Base-by-base conservation (phyloP, 2,888 invertebrate genomes). In the Athrips mouffetella region DNA sequence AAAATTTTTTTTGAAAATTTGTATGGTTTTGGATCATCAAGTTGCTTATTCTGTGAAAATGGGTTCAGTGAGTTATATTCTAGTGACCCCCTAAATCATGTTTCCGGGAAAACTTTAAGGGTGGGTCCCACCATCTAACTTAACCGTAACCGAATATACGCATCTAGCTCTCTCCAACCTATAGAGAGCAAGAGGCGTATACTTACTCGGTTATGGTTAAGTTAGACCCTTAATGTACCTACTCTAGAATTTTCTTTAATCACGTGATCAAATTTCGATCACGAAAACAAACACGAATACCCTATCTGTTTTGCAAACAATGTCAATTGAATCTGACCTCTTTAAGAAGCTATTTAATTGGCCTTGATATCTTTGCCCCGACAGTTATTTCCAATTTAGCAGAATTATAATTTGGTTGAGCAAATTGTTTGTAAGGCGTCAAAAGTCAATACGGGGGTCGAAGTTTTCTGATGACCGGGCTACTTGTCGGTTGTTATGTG, bases 321-420 rank as follows among this genome's bases (percentile, higher is more conserved):
- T 45, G 50, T 49, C 63, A 63, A 60, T 60, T 59, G 61, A 20
- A 4, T 8, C 10, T 25, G 57, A 61, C 58, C 58, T 50, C 50
- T 41, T 51, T 37, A 44, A n/a, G 35, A 40, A 30, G 23, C 18
- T n/a, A 29, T 25, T 18, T 5, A 25, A 5, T n/a, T 11, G 44
- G n/a, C 44, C 44, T 44, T 44, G 44, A 31, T 44, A 52, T 29
- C 31, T 13, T 11, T 6, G 21, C 31, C n/a, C 20, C 2, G 30
- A 13, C 44, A 7, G 16, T 44, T 31, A 29, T 44, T 44, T 31
- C 31, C 44, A 44, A 31, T 44, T 44, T 21, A 27, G 11, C 15
- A 13, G 30, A 47, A 21, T 31, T 13, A 30, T 31, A 44, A 44
- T 44, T 31, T 21, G 5, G 37, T 37, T 37, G 4, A 20, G 48